These are phyloP conservation scores for Callimico goeldii DNA, from an alignment of 2,797 vertebrate species.

Conservation along the genomic window DNA sequence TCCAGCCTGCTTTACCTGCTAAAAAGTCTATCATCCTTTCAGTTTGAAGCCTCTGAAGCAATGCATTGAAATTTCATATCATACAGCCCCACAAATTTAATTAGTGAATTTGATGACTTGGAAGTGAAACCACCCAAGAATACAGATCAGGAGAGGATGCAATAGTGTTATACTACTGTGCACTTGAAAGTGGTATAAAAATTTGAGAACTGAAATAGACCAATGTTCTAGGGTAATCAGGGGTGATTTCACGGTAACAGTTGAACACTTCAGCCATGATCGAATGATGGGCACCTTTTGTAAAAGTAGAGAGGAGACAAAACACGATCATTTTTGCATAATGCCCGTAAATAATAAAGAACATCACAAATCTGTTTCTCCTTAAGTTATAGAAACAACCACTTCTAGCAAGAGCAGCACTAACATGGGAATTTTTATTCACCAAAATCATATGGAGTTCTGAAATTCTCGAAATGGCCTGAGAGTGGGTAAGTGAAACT, in stretches of 20 bases:
- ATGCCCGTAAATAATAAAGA: background rate
- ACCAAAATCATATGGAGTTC: background rate
- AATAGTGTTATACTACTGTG: fast-evolving
- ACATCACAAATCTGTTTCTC: background rate
- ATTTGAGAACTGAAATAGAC: background rate
- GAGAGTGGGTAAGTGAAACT: background rate
- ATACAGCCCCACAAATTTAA: fast-evolving
- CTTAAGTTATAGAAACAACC: background rate
- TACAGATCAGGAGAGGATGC: fast-evolving
- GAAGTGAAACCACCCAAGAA: background rate
- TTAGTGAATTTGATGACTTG: background rate
- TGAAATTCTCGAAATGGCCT: background rate
- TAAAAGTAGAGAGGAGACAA: background rate
- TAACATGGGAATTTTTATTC: background rate
- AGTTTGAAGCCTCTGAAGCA: background rate
- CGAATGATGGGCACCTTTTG: background rate
- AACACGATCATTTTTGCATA: background rate
- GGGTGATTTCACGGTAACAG: fast-evolving
- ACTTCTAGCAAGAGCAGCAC: background rate
- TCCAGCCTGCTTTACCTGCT: no score
- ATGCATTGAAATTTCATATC: fast-evolving
- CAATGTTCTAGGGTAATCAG: background rate
- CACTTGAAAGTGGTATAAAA: fast-evolving
- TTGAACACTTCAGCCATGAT: background rate
- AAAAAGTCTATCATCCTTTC: background rate